phyloP scores from a whole-genome alignment of 2,113 vertebrate genomes.

The Thalassarche chlororhynchos region DNA sequence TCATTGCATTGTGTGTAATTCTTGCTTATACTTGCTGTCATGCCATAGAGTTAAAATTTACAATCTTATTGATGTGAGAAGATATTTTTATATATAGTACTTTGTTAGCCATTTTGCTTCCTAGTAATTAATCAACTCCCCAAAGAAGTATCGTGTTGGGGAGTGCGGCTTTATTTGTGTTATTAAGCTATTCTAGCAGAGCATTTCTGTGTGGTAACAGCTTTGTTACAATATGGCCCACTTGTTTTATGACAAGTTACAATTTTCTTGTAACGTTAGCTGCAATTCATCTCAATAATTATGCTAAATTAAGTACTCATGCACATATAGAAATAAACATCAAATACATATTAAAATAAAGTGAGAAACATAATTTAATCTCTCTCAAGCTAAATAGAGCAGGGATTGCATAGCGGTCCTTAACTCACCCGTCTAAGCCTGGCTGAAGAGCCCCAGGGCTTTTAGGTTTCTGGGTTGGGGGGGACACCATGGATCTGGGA shows the following conservation, averaged over 20 bases:
- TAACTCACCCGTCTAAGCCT: background rate
- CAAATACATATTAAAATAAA: conserved; percentile 70
- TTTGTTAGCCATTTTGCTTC: conserved; percentile 76
- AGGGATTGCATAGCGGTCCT: background rate
- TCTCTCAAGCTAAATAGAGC: background rate
- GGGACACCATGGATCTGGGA: background rate
- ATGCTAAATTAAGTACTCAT: conserved; percentile 76
- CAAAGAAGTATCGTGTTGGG: conserved; percentile 63
- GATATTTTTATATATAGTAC: conserved; percentile 76
- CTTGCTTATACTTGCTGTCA: conserved; percentile 77
- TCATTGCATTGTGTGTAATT: conserved; percentile 67
- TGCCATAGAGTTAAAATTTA: conserved; percentile 72
- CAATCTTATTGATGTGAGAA: conserved; percentile 68
- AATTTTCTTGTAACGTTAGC: conserved; percentile 82
- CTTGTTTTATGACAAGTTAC: conserved; percentile 81
- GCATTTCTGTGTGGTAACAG: conserved; percentile 59
- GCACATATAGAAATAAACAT: conserved; percentile 76
- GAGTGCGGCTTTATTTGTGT: conserved; percentile 66
- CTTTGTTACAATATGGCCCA: conserved; percentile 67
- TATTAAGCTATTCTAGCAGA: conserved; percentile 68
- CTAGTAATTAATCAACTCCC: conserved; percentile 77
- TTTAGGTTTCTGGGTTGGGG: fast-evolving
- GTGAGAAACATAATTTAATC: conserved; percentile 59
- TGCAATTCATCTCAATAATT: conserved; percentile 81
- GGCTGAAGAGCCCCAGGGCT: background rate